phyloP scores from a whole-genome alignment of 2,888 invertebrate species.

The Liodrosophila aerea region DNA sequence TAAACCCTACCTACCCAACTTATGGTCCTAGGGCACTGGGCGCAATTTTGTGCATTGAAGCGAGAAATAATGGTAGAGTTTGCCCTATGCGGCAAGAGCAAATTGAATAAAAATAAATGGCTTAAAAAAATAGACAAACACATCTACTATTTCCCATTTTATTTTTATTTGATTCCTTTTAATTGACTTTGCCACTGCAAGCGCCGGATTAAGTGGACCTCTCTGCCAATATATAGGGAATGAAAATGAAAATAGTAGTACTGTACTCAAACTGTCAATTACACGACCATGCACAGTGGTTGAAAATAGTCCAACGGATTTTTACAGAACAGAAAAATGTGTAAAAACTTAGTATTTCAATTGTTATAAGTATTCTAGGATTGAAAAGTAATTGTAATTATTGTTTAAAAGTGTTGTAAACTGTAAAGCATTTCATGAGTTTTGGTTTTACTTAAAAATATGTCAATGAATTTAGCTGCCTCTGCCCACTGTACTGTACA shows the following conservation, averaged over 20 bases:
- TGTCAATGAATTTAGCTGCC: too few relatives aligned
- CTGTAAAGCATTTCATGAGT: too few relatives aligned
- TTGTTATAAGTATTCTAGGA: too few relatives aligned
- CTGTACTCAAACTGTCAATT: constrained; percentile 35
- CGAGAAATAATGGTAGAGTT: constrained; percentile 40
- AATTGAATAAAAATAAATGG: constrained; percentile 41
- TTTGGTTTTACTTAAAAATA: too few relatives aligned
- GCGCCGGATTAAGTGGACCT: constrained; percentile 57
- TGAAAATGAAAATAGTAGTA: constrained; percentile 21
- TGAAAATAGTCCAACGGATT: background rate
- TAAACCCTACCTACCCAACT: constrained; percentile 8
- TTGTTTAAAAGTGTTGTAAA: too few relatives aligned
- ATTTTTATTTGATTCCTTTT: constrained; percentile 32
- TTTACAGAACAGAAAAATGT: background rate
- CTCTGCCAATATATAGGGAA: constrained; percentile 43
- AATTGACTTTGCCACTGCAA: constrained; percentile 60
- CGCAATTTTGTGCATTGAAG: constrained; percentile 28
- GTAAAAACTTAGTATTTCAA: background rate
- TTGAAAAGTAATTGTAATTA: too few relatives aligned
- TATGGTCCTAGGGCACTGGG: background rate
- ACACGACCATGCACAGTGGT: constrained; percentile 25
- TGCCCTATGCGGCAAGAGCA: constrained; percentile 13
- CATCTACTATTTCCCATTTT: constrained; percentile 20
- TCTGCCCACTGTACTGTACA: constrained; percentile 15
- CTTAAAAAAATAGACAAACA: constrained; percentile 1